phyloP scores from a whole-genome alignment of 2,113 vertebrate species.

The Butorides virescens region DNA sequence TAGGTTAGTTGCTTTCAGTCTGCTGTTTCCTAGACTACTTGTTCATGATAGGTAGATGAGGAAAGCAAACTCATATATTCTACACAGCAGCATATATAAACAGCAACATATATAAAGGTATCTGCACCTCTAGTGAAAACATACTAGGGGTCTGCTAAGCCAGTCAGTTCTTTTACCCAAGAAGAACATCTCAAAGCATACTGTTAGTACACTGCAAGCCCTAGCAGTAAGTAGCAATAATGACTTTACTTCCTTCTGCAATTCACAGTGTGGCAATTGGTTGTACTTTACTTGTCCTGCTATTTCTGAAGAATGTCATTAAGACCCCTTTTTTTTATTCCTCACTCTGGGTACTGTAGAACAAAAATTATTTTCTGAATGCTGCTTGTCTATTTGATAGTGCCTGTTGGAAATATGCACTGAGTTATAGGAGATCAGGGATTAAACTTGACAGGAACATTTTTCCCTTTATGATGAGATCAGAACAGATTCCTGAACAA shows the following conservation, averaged over 20 bases:
- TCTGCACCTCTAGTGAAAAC: background rate
- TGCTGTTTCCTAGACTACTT: background rate
- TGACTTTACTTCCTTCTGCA: background rate
- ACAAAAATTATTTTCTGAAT: background rate
- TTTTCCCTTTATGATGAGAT: conserved; percentile 22
- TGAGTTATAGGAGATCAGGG: background rate
- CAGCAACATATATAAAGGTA: background rate
- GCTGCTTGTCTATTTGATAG: background rate
- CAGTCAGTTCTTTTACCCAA: background rate
- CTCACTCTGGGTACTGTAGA: background rate
- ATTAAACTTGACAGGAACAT: conserved; percentile 6
- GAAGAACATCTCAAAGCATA: background rate
- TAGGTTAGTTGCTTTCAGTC: background rate
- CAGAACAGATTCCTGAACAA: conserved; percentile 41
- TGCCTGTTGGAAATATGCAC: background rate
- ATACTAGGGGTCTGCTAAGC: background rate
- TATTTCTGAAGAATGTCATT: background rate
- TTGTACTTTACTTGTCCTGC: background rate
- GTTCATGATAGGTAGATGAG: rapidly evolving
- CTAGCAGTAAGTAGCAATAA: background rate
- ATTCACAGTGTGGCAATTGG: background rate
- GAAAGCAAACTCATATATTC: background rate
- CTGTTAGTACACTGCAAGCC: background rate
- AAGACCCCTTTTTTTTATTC: background rate
- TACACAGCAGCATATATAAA: background rate